phyloP scores from a whole-genome alignment of 2,888 invertebrate species.

The Dicyrtomina minuta region DNA sequence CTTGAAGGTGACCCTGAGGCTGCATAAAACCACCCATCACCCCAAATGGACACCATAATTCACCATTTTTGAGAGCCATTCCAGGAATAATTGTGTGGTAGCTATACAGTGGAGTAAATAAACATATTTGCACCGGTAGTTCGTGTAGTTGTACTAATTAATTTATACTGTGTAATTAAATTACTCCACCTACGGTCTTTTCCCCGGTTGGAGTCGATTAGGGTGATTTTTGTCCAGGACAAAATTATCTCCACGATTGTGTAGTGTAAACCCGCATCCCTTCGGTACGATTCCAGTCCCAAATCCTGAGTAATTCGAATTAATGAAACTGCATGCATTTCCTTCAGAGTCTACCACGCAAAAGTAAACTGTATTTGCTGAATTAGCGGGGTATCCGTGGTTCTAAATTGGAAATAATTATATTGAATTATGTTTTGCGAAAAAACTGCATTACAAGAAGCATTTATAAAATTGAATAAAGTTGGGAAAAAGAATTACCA shows the following conservation, averaged over 20 bases:
- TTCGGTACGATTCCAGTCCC: constrained; percentile 57
- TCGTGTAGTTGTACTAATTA: background rate
- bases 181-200: constrained; percentile 50
- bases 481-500: too few species aligned
- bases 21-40: constrained; percentile 51
- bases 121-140: too few species aligned
- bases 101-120: constrained; percentile 13
- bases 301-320: constrained; percentile 57
- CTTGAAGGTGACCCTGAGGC: constrained; percentile 52
- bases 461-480: too few species aligned
- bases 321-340: constrained; percentile 59
- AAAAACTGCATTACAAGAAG: too few species aligned
- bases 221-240: constrained; percentile 41
- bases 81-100: constrained; percentile 53
- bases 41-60: constrained; percentile 47
- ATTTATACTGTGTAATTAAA: constrained; percentile 7
- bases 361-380: constrained; percentile 57
- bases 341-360: constrained; percentile 56
- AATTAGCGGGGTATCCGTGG: constrained; percentile 48
- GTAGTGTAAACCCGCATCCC: constrained; percentile 58
- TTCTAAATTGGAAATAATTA: constrained; percentile 37
- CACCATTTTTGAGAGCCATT: constrained; percentile 48
- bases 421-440: too few species aligned
- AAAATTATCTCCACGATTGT: constrained; percentile 53
- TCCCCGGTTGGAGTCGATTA: constrained; percentile 44